Evolutionary conservation across 2,113 vertebrate species (phyloP).

Genomic region (Ascaphus truei): DNA sequence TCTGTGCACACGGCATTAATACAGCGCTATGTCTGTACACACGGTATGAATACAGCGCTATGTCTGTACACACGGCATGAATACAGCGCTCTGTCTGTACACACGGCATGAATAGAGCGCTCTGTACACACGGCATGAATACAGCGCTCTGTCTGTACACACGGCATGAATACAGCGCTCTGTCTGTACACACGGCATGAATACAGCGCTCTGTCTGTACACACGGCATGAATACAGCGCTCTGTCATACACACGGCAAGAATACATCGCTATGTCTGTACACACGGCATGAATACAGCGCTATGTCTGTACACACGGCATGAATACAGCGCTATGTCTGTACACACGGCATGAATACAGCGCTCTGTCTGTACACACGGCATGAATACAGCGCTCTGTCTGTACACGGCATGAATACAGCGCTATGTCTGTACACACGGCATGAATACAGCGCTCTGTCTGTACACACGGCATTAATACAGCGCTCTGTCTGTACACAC

Average conservation of each 20-base stretch:
- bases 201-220: neutral
- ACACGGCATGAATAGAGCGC: neutral
- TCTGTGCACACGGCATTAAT: conserved; percentile 7
- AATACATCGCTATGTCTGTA: neutral
- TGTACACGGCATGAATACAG: too few species aligned
- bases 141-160: neutral
- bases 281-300: neutral
- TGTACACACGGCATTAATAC: neutral
- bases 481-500: neutral
- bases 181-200: neutral
- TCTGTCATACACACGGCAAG: conserved; percentile 5
- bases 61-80: neutral
- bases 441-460: neutral
- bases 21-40: neutral
- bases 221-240: neutral
- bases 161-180: neutral
- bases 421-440: neutral
- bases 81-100: neutral
- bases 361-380: conserved; percentile 3
- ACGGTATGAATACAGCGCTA: neutral
- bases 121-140: conserved; percentile 16
- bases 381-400: neutral
- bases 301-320: neutral
- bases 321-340: neutral
- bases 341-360: neutral